These are phyloP conservation scores for Pipistrellus kuhlii DNA, from an alignment of 2,797 vertebrate genomes.

Conservation along the genomic window DNA sequence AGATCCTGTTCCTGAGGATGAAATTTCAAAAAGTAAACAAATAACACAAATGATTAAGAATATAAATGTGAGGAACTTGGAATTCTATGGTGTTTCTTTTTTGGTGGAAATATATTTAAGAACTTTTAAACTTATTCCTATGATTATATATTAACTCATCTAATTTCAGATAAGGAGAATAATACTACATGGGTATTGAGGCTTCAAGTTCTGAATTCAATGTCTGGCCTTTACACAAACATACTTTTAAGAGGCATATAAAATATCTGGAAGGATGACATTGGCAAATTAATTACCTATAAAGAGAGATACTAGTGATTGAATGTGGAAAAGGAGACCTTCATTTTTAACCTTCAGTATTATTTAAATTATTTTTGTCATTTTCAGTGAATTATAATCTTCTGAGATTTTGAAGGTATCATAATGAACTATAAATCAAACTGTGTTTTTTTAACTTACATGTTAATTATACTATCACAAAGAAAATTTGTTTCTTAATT, in stretches of 20 bases:
- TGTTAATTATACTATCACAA: neutral
- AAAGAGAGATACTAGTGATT: neutral
- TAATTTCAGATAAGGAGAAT: slow-evolving; percentile 17
- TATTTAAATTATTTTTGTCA: slow-evolving; percentile 21
- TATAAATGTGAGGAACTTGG: neutral
- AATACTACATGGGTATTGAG: neutral
- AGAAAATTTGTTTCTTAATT: slow-evolving; percentile 48
- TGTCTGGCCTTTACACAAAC: neutral
- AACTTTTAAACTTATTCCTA: neutral
- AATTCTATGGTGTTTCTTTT: neutral
- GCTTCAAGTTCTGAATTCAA: neutral
- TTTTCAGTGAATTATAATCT: slow-evolving; percentile 27
- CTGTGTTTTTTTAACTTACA: neutral
- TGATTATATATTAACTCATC: slow-evolving; percentile 12
- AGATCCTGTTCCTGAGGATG: slow-evolving; percentile 94
- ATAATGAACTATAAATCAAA: slow-evolving; percentile 35
- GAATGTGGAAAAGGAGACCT: neutral
- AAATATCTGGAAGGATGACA: slow-evolving; percentile 20
- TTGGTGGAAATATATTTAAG: neutral
- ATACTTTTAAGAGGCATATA: neutral
- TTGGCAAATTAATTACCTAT: neutral
- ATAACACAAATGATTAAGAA: neutral
- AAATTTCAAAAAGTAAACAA: slow-evolving; percentile 52
- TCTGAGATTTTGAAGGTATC: slow-evolving; percentile 8
- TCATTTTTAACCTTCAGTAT: neutral